These are phyloP conservation scores for Tenthredo mesomela DNA, from an alignment of 2,888 invertebrate genomes.

Conservation along the genomic window DNA sequence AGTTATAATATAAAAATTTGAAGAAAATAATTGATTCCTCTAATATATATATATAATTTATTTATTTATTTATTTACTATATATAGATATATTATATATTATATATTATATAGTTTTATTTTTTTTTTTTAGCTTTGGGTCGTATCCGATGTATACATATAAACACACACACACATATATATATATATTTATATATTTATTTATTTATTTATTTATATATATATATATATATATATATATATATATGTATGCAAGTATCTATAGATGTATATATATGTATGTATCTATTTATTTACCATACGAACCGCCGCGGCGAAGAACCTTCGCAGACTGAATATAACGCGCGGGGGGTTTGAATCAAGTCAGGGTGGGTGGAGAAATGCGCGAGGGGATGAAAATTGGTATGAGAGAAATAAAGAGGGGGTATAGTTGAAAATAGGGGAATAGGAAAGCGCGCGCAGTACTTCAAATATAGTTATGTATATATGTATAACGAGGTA, in stretches of 20 bases:
- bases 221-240: neutral
- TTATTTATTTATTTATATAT: neutral
- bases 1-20: neutral
- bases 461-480: constrained; percentile 61
- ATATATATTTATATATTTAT: neutral
- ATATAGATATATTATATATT: neutral
- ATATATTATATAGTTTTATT: too few relatives aligned
- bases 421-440: constrained; percentile 41
- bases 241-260: neutral
- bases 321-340: constrained; percentile 69
- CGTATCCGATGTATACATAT: neutral
- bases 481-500: constrained; percentile 52
- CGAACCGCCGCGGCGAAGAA: constrained; percentile 66
- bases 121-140: neutral
- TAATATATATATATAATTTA: neutral
- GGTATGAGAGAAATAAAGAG: constrained; percentile 57
- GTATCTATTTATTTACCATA: neutral
- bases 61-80: neutral
- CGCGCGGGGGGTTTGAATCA: constrained; percentile 40
- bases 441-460: constrained; percentile 57
- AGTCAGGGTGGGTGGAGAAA: constrained; percentile 56
- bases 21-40: neutral
- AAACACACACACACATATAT: neutral
- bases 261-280: neutral
- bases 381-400: constrained; percentile 57